Evolutionary conservation across 2,888 invertebrate species (phyloP).

Genomic region (Leuctra nigra): DNA sequence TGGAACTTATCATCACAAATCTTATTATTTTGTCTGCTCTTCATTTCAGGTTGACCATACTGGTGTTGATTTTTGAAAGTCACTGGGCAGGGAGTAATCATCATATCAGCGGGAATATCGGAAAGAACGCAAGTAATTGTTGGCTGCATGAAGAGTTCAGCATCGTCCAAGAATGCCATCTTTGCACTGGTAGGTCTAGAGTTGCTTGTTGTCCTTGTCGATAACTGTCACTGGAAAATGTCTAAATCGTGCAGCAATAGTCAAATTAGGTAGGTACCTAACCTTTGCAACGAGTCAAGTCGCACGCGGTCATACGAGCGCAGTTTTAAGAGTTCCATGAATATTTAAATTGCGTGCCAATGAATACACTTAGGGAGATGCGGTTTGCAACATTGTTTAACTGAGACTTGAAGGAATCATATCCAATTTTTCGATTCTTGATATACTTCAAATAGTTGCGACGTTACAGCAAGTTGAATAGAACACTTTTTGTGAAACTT

Average conservation of each 20-base stretch:
- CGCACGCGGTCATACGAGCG: no score
- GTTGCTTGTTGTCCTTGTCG: background rate
- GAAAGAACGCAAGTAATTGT: conserved; percentile 66
- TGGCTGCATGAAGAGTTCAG: conserved; percentile 65
- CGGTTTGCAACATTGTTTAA: no score
- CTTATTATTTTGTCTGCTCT: conserved; percentile 17
- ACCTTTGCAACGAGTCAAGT: no score
- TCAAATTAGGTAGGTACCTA: no score
- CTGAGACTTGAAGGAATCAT: no score
- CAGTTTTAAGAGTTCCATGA: no score
- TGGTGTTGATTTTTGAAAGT: conserved; percentile 77
- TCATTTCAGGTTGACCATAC: conserved; percentile 63
- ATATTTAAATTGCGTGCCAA: no score
- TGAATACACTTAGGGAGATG: no score
- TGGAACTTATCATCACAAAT: background rate
- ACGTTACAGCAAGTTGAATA: no score
- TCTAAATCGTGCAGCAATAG: background rate
- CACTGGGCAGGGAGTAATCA: conserved; percentile 58
- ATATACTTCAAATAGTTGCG: no score
- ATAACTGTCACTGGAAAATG: background rate
- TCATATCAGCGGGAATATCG: conserved; percentile 54
- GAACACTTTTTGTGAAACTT: no score
- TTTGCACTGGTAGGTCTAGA: conserved; percentile 73
- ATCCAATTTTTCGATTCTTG: no score
- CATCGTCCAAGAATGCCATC: conserved; percentile 71